Evolutionary conservation across 2,888 invertebrate species (phyloP), one percentile per base, ranked within the genome.

Genomic region (Lamproptera curius): DNA sequence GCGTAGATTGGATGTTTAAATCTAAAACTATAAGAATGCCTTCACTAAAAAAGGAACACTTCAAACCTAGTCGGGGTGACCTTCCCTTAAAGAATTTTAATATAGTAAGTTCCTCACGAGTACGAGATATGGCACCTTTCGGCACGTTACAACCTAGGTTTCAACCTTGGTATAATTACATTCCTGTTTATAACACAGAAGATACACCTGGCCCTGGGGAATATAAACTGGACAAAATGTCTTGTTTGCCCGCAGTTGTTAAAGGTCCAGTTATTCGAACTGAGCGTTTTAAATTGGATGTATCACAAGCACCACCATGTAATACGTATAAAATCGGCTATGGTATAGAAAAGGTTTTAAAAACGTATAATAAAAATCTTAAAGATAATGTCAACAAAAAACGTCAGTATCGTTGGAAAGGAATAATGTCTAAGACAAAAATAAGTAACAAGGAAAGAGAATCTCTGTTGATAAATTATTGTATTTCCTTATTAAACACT

Each of bases 151-250:
- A 79, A 51, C 71, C 67, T 6, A 72, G 84, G 20, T 78, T 86
- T 56, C 57, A 62, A 36, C 73, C 76, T 13, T 85, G 86, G 85
- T 59, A 68, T 55, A 68, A 76, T 58, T 76, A 71, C 69, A 66
- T 79, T 50, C 67, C 79, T 6, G 65, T 82, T 14, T 57, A 64
- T 44, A 72, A 65, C 1, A 59, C 52, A 33, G 35, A 58, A 1
- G 56, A 59, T 43, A 77, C 78, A 4, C 81, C 82, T 35, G 84
- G 81, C 0, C 83, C 84, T 10, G 67, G 70, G 42, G 65, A 68
- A 54, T 82, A 79, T 48, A 54, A 60, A 42, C 41, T 57, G 40
- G 67, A 75, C 42, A 73, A 66, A 41, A 62, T 69, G 11, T 67
- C 57, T 56, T 76, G 75, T 52, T 41, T 52, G 8, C 71, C 79